A percentile compares a stretch with the other conserved stretches of the same genome.
phyloP scores from a whole-genome alignment of 1,140 invertebrate genomes.

The Leptinotarsa lineolata region DNA sequence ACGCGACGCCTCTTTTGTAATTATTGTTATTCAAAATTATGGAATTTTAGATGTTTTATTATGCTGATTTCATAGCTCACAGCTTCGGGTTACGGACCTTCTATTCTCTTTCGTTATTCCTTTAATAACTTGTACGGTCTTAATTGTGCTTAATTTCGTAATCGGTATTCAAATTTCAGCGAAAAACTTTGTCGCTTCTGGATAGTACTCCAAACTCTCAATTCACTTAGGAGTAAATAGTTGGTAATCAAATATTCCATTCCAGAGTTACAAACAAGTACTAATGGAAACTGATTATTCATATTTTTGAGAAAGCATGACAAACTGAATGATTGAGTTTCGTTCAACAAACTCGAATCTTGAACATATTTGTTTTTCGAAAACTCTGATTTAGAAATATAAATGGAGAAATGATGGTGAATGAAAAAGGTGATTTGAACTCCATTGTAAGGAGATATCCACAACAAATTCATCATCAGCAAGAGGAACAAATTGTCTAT shows the following conservation, averaged over 20 bases:
- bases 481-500: no score
- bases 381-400: no score
- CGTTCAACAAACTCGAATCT: no score
- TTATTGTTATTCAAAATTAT: slow-evolving; percentile 56
- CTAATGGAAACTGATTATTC: neutral
- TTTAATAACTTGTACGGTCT: slow-evolving; percentile 37
- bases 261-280: slow-evolving; percentile 2
- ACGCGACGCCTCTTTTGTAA: slow-evolving; percentile 51
- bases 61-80: slow-evolving; percentile 51
- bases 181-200: slow-evolving; percentile 32
- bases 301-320: no score
- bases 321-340: no score
- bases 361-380: no score
- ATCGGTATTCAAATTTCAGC: slow-evolving; percentile 37
- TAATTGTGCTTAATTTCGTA: slow-evolving; percentile 42
- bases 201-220: slow-evolving; percentile 13
- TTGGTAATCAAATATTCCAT: slow-evolving; percentile 18
- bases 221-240: slow-evolving; percentile 24
- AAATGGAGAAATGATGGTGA: no score
- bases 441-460: no score
- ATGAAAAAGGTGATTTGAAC: no score
- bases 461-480: no score
- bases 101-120: slow-evolving; percentile 43
- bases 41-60: slow-evolving; percentile 54
- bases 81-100: slow-evolving; percentile 40